Evolutionary conservation across 2,888 invertebrate genomes (phyloP), one percentile per base, ranked within the genome.

Genomic region (Panzeria rudis): DNA sequence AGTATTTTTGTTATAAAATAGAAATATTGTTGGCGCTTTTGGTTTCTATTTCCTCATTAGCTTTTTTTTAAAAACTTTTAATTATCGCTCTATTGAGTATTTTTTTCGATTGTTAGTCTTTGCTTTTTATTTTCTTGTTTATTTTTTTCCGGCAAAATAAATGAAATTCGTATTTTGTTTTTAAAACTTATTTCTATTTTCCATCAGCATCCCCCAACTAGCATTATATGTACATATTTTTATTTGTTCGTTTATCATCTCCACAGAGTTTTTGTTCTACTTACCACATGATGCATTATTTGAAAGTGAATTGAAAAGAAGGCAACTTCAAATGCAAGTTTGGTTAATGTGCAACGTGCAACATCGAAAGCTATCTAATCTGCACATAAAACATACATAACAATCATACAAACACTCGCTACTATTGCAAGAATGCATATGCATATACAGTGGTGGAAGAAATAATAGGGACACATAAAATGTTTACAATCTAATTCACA

Each of bases 231-330:
- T n/a, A n/a, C n/a, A n/a, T n/a, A n/a, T n/a, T n/a, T 83, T 64
- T 71, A 32, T 54, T 52, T 32, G 76, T 64, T 71, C 38, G 64
- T 71, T 69, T 71, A 72, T 62, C 29, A 62, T 62, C 23, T 82
- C 6, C 50, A 3, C n/a, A 56, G 29, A 15, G 41, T 61, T n/a
- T 62, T 47, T 76, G 82, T 82, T 82, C 76, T 69, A 82, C 71
- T 83, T 83, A 77, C 82, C 71, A 77, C 76, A 64, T 83, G 82
- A 82, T 82, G 76, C 76, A 82, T 69, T 69, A 75, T 82, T 11
- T 32, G 13, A 59, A 73, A 72, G 68, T 7, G 15, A 4, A 32
- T 32, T n/a, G 7, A 78, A 62, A 7, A 29, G 20, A 64, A 73
- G 7, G 17, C 17, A 25, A 41, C 64, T 56, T 20, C 15, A 66